phyloP scores from a whole-genome alignment of 2,797 vertebrate genomes.

The Eurystomus glaucurus region DNA sequence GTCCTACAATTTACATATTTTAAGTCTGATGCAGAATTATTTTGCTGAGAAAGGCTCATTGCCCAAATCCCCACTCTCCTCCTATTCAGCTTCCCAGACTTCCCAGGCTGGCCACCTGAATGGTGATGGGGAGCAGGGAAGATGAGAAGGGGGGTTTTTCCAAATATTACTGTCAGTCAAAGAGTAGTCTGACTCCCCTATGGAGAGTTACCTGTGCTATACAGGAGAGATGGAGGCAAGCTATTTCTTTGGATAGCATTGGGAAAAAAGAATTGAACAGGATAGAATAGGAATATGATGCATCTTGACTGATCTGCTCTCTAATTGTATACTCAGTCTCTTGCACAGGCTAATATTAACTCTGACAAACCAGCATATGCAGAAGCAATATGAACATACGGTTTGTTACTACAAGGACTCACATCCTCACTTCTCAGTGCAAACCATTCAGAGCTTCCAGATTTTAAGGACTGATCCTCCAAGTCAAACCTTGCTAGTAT shows the following conservation, averaged over 20 bases:
- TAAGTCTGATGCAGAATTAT: neutral
- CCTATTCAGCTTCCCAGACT: neutral
- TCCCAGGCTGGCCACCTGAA: neutral
- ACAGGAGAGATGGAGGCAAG: neutral
- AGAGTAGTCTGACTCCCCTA: neutral
- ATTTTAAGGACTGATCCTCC: neutral
- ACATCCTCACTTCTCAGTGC: rapidly evolving
- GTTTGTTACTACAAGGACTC: neutral
- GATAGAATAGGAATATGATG: neutral
- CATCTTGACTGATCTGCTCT: neutral
- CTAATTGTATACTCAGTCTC: neutral
- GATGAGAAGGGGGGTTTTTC: neutral
- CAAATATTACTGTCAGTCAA: neutral
- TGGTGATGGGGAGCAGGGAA: neutral
- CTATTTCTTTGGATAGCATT: neutral
- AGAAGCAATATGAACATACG: neutral
- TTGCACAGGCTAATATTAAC: neutral
- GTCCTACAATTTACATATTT: neutral
- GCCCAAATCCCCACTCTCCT: neutral
- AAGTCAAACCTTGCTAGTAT: neutral
- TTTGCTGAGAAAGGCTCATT: neutral
- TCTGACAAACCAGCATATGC: neutral
- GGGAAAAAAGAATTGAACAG: neutral
- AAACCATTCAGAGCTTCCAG: neutral
- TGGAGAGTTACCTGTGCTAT: neutral